Conservation (phyloP, 2,113 vertebrate species). For the Anoplopoma fimbria region DNA sequence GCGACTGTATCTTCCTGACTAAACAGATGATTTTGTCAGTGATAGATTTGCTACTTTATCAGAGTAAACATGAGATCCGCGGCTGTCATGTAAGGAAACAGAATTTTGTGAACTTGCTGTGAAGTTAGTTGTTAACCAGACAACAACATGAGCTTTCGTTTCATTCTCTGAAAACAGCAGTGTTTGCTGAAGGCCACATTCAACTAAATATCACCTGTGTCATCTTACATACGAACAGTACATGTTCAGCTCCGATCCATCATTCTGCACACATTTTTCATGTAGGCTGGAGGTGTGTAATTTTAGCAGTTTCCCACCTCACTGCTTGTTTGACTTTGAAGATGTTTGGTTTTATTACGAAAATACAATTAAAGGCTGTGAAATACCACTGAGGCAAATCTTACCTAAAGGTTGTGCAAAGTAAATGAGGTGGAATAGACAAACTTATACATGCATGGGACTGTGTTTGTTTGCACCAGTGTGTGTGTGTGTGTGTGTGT, state of each 20-base stretch:
- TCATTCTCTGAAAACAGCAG: slow-evolving; percentile 19
- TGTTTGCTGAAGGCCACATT: slow-evolving; percentile 5
- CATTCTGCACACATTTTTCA: slow-evolving; percentile 21
- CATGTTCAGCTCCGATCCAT: slow-evolving; percentile 11
- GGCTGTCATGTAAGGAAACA: slow-evolving; percentile 18
- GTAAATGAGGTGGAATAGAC: slow-evolving; percentile 45
- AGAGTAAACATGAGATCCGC: slow-evolving; percentile 29
- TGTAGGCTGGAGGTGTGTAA: slow-evolving; percentile 34
- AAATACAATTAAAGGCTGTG: slow-evolving; percentile 57
- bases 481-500: neutral
- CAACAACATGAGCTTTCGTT: slow-evolving; percentile 21
- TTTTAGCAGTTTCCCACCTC: slow-evolving; percentile 36
- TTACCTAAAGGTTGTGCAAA: slow-evolving; percentile 16
- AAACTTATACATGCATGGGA: slow-evolving; percentile 42
- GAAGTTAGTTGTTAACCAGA: slow-evolving; percentile 55
- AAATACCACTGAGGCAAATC: slow-evolving; percentile 43
- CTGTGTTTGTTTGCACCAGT: slow-evolving; percentile 29
- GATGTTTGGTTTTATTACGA: slow-evolving; percentile 44
- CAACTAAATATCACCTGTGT: slow-evolving; percentile 40
- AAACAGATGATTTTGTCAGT: neutral
- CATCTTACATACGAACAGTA: slow-evolving; percentile 14
- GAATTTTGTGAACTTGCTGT: slow-evolving; percentile 57
- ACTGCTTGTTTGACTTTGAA: slow-evolving; percentile 4
- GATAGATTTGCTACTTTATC: neutral
- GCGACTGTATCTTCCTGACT: neutral